phyloP scores from a whole-genome alignment of 2,888 invertebrate species.

The Callinectes sapidus region DNA sequence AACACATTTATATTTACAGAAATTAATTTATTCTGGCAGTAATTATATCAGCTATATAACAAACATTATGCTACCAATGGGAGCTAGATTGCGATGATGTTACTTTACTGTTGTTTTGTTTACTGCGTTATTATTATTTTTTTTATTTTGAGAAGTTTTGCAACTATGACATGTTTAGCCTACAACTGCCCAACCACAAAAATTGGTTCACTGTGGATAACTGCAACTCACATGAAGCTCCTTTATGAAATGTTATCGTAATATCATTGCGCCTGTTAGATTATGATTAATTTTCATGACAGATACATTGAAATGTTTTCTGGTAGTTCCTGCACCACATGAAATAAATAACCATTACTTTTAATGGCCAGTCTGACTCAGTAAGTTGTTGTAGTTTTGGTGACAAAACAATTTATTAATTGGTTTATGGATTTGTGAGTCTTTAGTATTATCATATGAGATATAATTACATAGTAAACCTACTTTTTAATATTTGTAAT shows the following conservation, averaged over 20 bases:
- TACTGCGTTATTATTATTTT: background rate
- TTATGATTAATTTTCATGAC: background rate
- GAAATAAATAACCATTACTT: background rate
- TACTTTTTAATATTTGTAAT: background rate
- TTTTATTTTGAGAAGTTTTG: constrained; percentile 14
- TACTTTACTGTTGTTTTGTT: background rate
- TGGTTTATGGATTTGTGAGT: constrained; percentile 8
- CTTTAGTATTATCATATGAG: background rate
- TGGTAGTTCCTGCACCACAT: background rate
- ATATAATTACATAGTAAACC: background rate
- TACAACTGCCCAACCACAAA: constrained; percentile 32
- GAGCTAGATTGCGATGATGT: background rate
- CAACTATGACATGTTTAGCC: constrained; percentile 14
- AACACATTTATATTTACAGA: constrained; percentile 30
- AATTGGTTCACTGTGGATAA: constrained; percentile 40
- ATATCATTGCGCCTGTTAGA: constrained; percentile 27
- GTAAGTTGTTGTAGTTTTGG: background rate
- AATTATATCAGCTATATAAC: constrained; percentile 15
- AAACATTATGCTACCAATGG: constrained; percentile 22
- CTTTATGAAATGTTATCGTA: background rate
- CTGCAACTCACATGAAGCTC: background rate
- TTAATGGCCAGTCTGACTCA: background rate
- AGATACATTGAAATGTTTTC: background rate
- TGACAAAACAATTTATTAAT: background rate
- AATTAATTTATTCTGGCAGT: constrained; percentile 26